A percentile compares a stretch with the other conserved stretches of the same genome.
Evolutionary conservation across 2,113 vertebrate species (phyloP).

Genomic region (Epinephelus lanceolatus): DNA sequence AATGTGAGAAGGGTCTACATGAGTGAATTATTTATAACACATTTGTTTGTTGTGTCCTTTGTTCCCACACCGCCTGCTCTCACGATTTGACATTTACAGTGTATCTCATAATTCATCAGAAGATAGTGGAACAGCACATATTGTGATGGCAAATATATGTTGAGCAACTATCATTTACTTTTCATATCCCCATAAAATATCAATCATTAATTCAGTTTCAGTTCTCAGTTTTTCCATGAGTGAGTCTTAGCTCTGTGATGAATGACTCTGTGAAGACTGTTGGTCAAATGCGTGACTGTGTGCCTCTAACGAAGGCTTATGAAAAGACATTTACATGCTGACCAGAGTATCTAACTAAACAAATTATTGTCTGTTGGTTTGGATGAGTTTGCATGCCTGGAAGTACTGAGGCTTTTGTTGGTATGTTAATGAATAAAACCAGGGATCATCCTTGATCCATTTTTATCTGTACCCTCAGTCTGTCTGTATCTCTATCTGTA

Average conservation of each 20-base stretch:
- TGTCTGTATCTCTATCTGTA: background rate
- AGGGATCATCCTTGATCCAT: background rate
- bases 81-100: constrained; percentile 18
- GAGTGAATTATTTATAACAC: background rate
- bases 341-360: constrained; percentile 27
- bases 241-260: background rate
- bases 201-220: background rate
- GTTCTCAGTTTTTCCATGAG: background rate
- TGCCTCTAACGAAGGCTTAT: background rate
- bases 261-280: background rate
- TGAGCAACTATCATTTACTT: background rate
- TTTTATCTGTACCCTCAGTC: background rate
- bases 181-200: background rate
- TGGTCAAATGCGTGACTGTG: background rate
- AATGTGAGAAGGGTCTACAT: background rate
- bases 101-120: background rate
- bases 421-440: background rate
- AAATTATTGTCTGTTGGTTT: constrained; percentile 38
- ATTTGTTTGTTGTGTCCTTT: background rate
- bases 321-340: constrained; percentile 7
- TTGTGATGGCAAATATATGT: background rate
- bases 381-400: constrained; percentile 45
- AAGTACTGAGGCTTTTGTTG: background rate
- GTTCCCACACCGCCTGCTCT: constrained; percentile 7
- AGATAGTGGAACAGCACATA: background rate